Percentiles rank a stretch among this genome's conserved stretches.
Conservation (phyloP, 2,797 vertebrate genomes). For the Steatocranus sp. region DNA sequence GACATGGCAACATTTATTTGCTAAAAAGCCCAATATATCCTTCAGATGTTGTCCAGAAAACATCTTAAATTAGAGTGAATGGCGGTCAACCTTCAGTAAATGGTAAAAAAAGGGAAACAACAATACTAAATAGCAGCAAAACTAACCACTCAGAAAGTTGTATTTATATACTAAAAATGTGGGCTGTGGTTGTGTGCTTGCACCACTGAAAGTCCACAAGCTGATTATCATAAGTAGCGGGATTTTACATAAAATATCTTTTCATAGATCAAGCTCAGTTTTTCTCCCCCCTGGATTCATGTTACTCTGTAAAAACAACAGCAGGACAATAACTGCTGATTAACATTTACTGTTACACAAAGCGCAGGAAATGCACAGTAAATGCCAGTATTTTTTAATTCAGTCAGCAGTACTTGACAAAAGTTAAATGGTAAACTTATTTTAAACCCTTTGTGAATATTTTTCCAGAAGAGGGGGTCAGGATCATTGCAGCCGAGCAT, state of each 20-base stretch:
- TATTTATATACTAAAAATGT: background rate
- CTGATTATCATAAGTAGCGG: background rate
- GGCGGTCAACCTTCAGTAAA: background rate
- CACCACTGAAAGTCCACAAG: background rate
- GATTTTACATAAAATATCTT: background rate
- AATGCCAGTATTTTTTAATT: background rate
- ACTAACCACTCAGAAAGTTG: background rate
- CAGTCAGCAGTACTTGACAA: background rate
- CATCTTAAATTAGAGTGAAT: background rate
- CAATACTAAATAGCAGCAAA: background rate
- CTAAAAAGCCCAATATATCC: background rate
- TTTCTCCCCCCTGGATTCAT: background rate
- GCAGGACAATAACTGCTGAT: background rate
- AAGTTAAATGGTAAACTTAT: background rate
- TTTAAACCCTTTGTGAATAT: conserved; percentile 8
- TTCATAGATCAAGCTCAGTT: background rate
- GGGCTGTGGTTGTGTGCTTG: background rate
- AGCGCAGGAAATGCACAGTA: background rate
- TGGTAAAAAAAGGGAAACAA: background rate
- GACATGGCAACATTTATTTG: background rate
- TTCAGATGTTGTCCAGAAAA: background rate
- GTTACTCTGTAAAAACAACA: conserved; percentile 7
- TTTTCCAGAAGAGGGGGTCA: conserved; percentile 62
- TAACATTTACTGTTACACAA: background rate
- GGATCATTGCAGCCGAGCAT: conserved; percentile 29